phyloP scores from a whole-genome alignment of 1,140 invertebrate genomes.

The Nephotettix cincticeps region DNA sequence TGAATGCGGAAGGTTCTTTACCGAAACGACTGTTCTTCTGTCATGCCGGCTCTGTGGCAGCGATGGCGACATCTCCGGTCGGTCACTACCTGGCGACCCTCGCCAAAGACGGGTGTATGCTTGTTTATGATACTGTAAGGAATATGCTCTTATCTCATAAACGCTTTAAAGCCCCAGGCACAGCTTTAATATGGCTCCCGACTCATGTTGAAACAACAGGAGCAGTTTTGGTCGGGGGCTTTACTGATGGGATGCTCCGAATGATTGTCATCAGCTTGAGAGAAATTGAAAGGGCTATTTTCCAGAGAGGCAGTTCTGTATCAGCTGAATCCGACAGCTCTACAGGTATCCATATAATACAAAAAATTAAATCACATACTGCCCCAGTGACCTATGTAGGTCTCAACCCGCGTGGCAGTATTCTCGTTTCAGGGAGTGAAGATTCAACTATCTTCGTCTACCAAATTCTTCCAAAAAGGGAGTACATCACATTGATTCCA shows the following conservation, averaged over 20 bases:
- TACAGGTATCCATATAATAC: constrained; percentile 23
- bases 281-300: neutral
- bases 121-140: constrained; percentile 67
- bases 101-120: constrained; percentile 66
- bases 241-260: constrained; percentile 25
- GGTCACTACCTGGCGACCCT: constrained; percentile 67
- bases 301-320: neutral
- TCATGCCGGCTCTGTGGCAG: constrained; percentile 71
- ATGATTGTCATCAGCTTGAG: constrained; percentile 13
- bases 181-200: constrained; percentile 72
- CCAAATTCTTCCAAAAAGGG: constrained; percentile 43
- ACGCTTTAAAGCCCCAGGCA: constrained; percentile 56
- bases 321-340: neutral
- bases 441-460: constrained; percentile 70
- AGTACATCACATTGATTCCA: constrained; percentile 49
- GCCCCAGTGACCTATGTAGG: constrained; percentile 58
- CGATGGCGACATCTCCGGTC: constrained; percentile 63
- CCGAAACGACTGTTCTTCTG: constrained; percentile 65
- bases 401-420: constrained; percentile 53
- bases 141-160: constrained; percentile 58
- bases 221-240: constrained; percentile 25
- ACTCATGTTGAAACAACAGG: constrained; percentile 51
- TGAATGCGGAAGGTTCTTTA: constrained; percentile 61
- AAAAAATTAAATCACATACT: constrained; percentile 64
- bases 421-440: constrained; percentile 62